These are phyloP conservation scores for Scatophagus argus DNA, from an alignment of 2,113 vertebrate genomes.

Conservation along the genomic window DNA sequence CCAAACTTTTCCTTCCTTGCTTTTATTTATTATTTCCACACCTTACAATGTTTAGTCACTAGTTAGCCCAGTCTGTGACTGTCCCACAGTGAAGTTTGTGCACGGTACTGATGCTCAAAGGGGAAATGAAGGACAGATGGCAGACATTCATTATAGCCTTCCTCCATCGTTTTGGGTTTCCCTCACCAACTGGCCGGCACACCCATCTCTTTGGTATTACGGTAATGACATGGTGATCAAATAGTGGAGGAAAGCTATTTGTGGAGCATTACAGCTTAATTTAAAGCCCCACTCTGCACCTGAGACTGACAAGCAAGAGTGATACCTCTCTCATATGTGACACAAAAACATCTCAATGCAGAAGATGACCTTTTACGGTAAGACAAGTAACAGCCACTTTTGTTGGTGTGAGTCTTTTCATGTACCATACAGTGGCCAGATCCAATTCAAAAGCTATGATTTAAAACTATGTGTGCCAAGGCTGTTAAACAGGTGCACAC, in stretches of 20 bases:
- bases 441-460: neutral
- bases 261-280: constrained; percentile 35
- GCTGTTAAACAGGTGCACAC: constrained; percentile 8
- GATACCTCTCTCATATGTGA: constrained; percentile 17
- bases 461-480: neutral
- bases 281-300: constrained; percentile 39
- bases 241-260: constrained; percentile 46
- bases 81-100: neutral
- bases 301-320: constrained; percentile 44
- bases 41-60: neutral
- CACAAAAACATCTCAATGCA: neutral
- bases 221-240: constrained; percentile 41
- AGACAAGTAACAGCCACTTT: neutral
- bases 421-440: constrained; percentile 1
- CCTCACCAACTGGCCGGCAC: neutral
- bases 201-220: constrained; percentile 11
- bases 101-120: neutral
- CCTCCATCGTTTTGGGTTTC: constrained; percentile 27
- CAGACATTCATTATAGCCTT: constrained; percentile 40
- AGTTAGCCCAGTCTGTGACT: constrained; percentile 16
- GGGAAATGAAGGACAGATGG: constrained; percentile 55
- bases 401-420: neutral
- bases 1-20: neutral
- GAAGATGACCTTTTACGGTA: constrained; percentile 4
- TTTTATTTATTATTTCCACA: neutral